phyloP scores from a whole-genome alignment of 2,113 vertebrate genomes.

The Perccottus glenii region DNA sequence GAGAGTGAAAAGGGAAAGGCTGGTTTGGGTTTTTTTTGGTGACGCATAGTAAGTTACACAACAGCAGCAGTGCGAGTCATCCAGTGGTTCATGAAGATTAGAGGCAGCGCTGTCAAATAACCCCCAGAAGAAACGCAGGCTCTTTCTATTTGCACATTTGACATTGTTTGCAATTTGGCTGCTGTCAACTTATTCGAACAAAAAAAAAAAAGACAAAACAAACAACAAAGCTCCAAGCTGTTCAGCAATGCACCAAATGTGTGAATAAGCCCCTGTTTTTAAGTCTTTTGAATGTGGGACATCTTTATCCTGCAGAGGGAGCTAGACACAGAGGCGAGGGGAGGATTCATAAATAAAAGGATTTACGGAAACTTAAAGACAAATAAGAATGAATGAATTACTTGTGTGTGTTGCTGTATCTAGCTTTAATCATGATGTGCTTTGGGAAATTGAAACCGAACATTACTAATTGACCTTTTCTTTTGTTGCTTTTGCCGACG shows the following conservation, averaged over 20 bases:
- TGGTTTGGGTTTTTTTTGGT: conserved; percentile 49
- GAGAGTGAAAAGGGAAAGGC: conserved; percentile 45
- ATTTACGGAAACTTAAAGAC: background rate
- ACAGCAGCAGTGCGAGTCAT: conserved; percentile 80
- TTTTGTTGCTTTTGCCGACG: no score
- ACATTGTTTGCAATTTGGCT: conserved; percentile 13
- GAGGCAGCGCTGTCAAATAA: conserved; percentile 38
- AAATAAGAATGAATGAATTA: no score
- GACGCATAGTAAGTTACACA: conserved; percentile 85
- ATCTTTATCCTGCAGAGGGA: conserved; percentile 1
- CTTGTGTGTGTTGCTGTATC: no score
- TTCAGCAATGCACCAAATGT: conserved; percentile 25
- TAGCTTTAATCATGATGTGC: no score
- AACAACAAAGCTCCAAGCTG: conserved; percentile 25
- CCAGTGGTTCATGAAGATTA: conserved; percentile 77
- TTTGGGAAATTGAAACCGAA: no score
- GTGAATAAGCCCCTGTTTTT: background rate
- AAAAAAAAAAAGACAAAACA: conserved; percentile 25
- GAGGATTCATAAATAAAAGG: background rate
- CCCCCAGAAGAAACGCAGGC: conserved; percentile 8
- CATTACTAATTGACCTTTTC: no score
- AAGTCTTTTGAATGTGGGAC: conserved; percentile 5
- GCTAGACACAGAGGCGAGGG: background rate
- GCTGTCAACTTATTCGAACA: conserved; percentile 9
- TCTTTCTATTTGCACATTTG: conserved; percentile 23